Conservation (phyloP, 1,140 invertebrate genomes). For the Lasioglossum baleicum region DNA sequence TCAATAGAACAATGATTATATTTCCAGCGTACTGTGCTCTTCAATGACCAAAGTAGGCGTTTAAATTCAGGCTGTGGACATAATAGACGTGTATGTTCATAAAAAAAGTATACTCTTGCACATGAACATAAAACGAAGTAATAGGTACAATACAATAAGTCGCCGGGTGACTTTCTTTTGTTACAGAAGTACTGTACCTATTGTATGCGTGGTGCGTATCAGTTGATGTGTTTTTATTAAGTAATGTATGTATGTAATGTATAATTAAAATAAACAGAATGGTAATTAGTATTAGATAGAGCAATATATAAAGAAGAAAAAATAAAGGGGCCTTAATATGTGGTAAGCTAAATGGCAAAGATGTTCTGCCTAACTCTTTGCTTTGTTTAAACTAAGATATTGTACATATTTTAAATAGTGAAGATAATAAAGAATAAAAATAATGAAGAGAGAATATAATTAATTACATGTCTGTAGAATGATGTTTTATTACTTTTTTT, state of each 20-base stretch:
- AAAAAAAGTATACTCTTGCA: slow-evolving; percentile 32
- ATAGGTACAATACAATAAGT: slow-evolving; percentile 49
- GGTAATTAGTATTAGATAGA: slow-evolving; percentile 59
- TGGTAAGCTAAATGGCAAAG: slow-evolving; percentile 54
- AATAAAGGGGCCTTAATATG: slow-evolving; percentile 61
- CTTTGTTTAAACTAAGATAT: slow-evolving; percentile 50
- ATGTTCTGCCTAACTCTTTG: slow-evolving; percentile 53
- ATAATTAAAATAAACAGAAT: slow-evolving; percentile 58
- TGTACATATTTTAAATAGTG: slow-evolving; percentile 59
- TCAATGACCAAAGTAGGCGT: slow-evolving; percentile 53
- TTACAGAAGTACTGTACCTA: slow-evolving; percentile 47
- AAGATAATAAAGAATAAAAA: slow-evolving; percentile 45
- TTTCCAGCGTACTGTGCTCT: slow-evolving; percentile 33
- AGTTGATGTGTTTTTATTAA: slow-evolving; percentile 58
- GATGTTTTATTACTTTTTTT: slow-evolving; percentile 31
- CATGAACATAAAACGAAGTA: slow-evolving; percentile 14
- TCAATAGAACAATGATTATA: slow-evolving; percentile 12
- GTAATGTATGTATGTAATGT: slow-evolving; percentile 56
- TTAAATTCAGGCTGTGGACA: slow-evolving; percentile 60
- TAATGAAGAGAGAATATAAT: slow-evolving; percentile 47
- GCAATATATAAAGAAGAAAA: slow-evolving; percentile 50
- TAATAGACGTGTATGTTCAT: slow-evolving; percentile 47
- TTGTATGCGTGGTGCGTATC: slow-evolving; percentile 46
- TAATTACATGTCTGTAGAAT: slow-evolving; percentile 48
- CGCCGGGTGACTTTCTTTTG: slow-evolving; percentile 30